Percentiles rank a stretch among this genome's conserved stretches.
Conservation (phyloP, 2,113 vertebrate species). For the Oncorhynchus keta region DNA sequence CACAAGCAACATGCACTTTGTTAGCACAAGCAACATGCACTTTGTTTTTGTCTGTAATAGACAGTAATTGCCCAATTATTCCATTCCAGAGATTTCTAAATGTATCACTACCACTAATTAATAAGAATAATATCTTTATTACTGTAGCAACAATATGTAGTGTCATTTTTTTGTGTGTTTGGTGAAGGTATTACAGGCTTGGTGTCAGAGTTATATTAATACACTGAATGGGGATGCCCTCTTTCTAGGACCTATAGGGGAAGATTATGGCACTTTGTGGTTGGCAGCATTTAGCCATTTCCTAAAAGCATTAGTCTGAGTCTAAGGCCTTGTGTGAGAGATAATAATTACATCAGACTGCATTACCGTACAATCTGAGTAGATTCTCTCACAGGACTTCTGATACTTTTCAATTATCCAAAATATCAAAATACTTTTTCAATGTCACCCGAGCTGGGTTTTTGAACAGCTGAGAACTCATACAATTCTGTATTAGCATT, state of each 20-base stretch:
- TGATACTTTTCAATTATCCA: constrained; percentile 11
- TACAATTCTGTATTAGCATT: neutral
- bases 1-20: too few species aligned
- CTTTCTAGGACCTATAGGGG: neutral
- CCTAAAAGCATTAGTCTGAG: neutral
- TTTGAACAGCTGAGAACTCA: neutral
- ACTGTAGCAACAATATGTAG: neutral
- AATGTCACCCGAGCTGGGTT: neutral
- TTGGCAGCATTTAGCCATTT: constrained; percentile 13
- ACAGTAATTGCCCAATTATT: too few species aligned
- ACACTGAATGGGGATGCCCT: neutral
- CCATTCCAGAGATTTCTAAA: too few species aligned
- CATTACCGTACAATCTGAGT: neutral
- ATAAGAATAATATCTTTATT: neutral
- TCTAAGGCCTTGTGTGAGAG: neutral
- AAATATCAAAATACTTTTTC: neutral
- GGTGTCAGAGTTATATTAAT: neutral
- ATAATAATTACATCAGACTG: neutral
- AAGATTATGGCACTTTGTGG: neutral
- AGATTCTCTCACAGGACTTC: constrained; percentile 7
- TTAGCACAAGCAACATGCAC: too few species aligned
- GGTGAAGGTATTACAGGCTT: neutral
- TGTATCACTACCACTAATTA: neutral
- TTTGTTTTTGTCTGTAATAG: neutral
- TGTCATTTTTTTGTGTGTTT: neutral